Conservation (phyloP, 2,113 vertebrate species). For the Aegotheles bennettii region DNA sequence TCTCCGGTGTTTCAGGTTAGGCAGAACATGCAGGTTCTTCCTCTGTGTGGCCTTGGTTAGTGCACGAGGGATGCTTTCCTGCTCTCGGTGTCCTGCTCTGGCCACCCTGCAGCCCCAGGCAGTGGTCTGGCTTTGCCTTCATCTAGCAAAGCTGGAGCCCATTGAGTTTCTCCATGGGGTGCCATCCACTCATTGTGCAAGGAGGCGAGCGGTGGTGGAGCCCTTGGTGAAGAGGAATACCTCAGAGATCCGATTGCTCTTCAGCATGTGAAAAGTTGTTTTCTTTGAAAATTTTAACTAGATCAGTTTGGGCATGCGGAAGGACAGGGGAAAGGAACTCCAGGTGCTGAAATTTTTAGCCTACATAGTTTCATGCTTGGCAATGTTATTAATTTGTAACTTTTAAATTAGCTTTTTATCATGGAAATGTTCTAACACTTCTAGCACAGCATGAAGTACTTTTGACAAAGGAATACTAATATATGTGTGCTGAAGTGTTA, state of each 20-base stretch:
- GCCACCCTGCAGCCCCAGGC: neutral
- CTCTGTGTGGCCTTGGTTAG: neutral
- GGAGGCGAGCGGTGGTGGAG: neutral
- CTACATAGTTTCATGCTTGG: fast-evolving
- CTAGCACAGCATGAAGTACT: neutral
- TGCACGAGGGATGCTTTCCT: neutral
- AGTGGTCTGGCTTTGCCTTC: neutral
- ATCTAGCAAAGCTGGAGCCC: neutral
- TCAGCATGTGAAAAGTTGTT: neutral
- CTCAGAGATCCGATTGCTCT: neutral
- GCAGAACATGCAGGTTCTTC: neutral
- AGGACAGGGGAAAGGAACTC: neutral
- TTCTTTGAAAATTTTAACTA: neutral
- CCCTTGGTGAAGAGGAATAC: neutral
- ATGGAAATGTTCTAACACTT: neutral
- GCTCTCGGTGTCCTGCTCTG: fast-evolving
- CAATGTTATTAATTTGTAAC: neutral
- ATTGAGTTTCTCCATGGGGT: neutral
- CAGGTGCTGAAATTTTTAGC: neutral
- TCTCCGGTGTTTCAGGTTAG: neutral
- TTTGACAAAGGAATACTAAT: neutral
- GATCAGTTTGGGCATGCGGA: neutral
- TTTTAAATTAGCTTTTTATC: neutral
- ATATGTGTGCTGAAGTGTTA: neutral
- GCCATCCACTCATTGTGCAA: fast-evolving